phyloP scores from a whole-genome alignment of 2,888 invertebrate genomes.

The Laspeyria flexula region DNA sequence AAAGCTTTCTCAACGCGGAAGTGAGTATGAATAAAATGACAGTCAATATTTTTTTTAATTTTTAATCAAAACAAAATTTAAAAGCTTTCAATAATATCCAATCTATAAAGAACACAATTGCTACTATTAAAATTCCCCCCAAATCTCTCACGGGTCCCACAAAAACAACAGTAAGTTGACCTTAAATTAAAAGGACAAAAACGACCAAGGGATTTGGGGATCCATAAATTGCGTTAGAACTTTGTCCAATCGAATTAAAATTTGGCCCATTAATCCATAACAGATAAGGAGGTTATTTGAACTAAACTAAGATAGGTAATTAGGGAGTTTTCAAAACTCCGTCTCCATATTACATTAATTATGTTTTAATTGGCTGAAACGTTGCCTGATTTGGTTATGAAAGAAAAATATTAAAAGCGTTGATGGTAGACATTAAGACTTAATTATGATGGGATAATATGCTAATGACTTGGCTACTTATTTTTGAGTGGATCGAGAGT shows the following conservation, averaged over 20 bases:
- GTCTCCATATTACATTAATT: conserved; percentile 31
- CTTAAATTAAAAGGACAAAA: conserved; percentile 29
- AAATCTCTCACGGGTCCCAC: not conserved
- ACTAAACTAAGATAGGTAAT: conserved; percentile 35
- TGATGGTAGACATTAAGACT: not conserved
- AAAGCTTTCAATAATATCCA: not conserved
- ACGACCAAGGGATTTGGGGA: conserved; percentile 16
- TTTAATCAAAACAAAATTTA: too few relatives aligned
- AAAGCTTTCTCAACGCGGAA: too few relatives aligned
- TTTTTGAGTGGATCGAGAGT: too few relatives aligned
- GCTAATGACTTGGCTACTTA: not conserved
- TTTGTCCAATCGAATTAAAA: conserved; percentile 34
- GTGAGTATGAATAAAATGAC: too few relatives aligned
- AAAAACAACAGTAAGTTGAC: conserved; percentile 16
- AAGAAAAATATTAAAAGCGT: conserved; percentile 2
- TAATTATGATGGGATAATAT: not conserved
- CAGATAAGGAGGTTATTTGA: conserved; percentile 37
- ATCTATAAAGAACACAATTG: not conserved
- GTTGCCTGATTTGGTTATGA: conserved; percentile 19
- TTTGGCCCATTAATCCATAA: conserved; percentile 40
- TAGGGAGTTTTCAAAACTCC: conserved; percentile 33
- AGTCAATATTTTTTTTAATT: too few relatives aligned
- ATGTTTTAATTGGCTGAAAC: conserved; percentile 35
- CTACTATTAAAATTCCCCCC: conserved; percentile 3
- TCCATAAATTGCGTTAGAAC: conserved; percentile 38